Evolutionary conservation across 1,140 invertebrate genomes (phyloP).

Genomic region (Heterodera carotae): DNA sequence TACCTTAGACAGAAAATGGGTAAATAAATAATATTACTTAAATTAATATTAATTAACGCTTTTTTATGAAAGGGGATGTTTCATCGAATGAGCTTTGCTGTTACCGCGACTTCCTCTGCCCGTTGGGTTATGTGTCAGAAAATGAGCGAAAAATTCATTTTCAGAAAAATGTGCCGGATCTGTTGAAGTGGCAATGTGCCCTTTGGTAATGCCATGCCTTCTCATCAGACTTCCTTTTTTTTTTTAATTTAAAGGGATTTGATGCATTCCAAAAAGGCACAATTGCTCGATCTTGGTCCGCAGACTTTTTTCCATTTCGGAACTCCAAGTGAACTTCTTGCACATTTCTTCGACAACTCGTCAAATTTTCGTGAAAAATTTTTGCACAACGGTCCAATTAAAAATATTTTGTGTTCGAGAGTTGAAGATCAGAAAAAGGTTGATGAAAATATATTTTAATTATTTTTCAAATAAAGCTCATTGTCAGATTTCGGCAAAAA

Average conservation of each 20-base stretch:
- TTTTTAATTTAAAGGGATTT: too few species aligned
- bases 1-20: constrained; percentile 14
- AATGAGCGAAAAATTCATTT: constrained; percentile 3
- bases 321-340: constrained; percentile 17
- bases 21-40: background rate
- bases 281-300: constrained; percentile 13
- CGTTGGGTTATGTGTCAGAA: constrained; percentile 16
- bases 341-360: constrained; percentile 1
- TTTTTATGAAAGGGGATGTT: constrained; percentile 9
- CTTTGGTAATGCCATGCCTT: constrained; percentile 19
- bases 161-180: background rate
- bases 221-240: too few species aligned
- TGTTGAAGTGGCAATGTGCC: constrained; percentile 21
- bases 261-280: constrained; percentile 6
- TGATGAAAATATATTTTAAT: background rate
- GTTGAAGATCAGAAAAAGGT: constrained; percentile 9
- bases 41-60: background rate
- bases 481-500: constrained; percentile 21
- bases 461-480: background rate
- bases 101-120: constrained; percentile 30
- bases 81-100: constrained; percentile 22
- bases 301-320: constrained; percentile 29
- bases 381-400: background rate
- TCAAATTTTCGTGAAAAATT: constrained; percentile 14
- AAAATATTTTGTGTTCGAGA: constrained; percentile 10